phyloP scores from a whole-genome alignment of 1,140 invertebrate genomes.

The Drosophila repleta region DNA sequence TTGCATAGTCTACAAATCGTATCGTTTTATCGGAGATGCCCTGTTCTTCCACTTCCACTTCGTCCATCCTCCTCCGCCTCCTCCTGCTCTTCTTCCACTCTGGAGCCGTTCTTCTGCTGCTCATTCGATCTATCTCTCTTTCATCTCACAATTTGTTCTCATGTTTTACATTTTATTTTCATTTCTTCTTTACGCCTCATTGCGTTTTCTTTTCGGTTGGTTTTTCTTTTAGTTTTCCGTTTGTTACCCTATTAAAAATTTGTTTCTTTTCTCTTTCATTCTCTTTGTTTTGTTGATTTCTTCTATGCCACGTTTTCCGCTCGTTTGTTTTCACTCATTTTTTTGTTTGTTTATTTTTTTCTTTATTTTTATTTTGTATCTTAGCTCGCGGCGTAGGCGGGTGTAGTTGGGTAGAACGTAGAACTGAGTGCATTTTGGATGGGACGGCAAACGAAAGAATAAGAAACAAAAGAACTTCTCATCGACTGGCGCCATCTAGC shows the following conservation, averaged over 20 bases:
- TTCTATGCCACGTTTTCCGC: conserved; percentile 22
- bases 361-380: conserved; percentile 32
- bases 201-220: conserved; percentile 45
- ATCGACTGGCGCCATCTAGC: conserved; percentile 1
- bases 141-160: conserved; percentile 63
- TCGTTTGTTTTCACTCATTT: not conserved
- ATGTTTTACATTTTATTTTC: conserved; percentile 21
- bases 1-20: conserved; percentile 83
- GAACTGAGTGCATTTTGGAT: conserved; percentile 31
- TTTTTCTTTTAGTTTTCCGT: conserved; percentile 54
- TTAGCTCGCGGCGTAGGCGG: conserved; percentile 45
- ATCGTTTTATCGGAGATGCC: conserved; percentile 72
- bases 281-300: conserved; percentile 28
- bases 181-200: conserved; percentile 34
- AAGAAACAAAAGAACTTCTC: conserved; percentile 32
- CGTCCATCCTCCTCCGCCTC: conserved; percentile 12
- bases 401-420: conserved; percentile 39
- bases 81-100: conserved; percentile 6
- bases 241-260: conserved; percentile 52
- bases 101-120: conserved; percentile 10
- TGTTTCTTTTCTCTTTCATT: conserved; percentile 25
- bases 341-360: not conserved
- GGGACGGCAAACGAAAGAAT: conserved; percentile 16
- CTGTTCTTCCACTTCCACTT: conserved; percentile 27
- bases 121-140: conserved; percentile 16